phyloP scores from a whole-genome alignment of 2,113 vertebrate species.

The Macaca fascicularis region DNA sequence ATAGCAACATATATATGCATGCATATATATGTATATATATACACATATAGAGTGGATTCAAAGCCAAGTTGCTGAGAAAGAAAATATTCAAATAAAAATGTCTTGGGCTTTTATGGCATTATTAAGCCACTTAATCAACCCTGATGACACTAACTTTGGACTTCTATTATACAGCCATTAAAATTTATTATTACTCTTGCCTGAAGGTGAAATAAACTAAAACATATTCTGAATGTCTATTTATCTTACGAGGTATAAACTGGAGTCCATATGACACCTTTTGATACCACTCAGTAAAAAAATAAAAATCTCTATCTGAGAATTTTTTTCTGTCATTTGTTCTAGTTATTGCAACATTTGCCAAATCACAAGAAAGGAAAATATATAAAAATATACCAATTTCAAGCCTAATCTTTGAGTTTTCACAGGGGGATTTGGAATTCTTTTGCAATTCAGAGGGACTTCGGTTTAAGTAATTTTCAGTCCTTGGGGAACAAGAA shows the following conservation, averaged over 20 bases:
- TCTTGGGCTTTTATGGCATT: neutral
- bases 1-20: neutral
- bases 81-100: neutral
- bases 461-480: neutral
- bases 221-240: neutral
- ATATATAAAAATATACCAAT: neutral
- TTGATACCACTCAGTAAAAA: neutral
- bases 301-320: neutral
- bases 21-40: too few relatives aligned
- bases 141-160: neutral
- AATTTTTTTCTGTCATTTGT: neutral
- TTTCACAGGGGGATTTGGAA: neutral
- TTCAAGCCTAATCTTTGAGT: neutral
- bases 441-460: neutral
- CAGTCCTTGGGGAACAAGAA: neutral
- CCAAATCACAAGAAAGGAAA: neutral
- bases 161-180: neutral
- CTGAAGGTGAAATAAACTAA: neutral
- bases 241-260: neutral
- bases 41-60: neutral
- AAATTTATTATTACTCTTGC: neutral
- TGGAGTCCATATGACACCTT: neutral
- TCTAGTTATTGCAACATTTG: neutral
- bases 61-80: neutral
- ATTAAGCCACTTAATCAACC: neutral